Conservation (phyloP, 2,113 vertebrate genomes). For the Bufo gargarizans region DNA sequence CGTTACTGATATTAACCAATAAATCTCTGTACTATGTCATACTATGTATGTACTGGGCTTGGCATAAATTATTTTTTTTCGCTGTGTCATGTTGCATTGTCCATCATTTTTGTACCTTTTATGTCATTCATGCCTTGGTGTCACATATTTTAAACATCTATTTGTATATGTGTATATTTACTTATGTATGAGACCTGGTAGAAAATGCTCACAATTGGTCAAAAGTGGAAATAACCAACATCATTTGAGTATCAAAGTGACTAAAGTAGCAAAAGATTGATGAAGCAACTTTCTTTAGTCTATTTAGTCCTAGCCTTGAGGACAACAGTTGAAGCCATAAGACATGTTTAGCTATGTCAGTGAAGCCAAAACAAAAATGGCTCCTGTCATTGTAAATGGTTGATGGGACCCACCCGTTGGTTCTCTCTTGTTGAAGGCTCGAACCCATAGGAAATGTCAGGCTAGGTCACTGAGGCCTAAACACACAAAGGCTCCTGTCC, state of each 20-base stretch:
- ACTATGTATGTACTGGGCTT: conserved; percentile 53
- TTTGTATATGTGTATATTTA: neutral
- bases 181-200: neutral
- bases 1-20: conserved; percentile 53
- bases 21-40: conserved; percentile 55
- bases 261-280: neutral
- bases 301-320: neutral
- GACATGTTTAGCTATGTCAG: too few relatives aligned
- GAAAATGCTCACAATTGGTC: neutral
- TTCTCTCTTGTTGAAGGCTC: too few relatives aligned
- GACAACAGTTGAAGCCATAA: neutral
- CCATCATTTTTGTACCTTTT: conserved; percentile 38
- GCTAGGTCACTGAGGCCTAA: neutral
- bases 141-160: neutral
- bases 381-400: too few relatives aligned
- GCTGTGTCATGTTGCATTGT: conserved; percentile 34
- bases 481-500: neutral
- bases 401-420: too few relatives aligned
- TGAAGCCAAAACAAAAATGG: too few relatives aligned
- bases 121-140: neutral
- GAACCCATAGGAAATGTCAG: neutral
- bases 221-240: neutral
- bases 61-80: conserved; percentile 42
- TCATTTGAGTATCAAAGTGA: neutral
- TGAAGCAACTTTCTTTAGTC: neutral